Percentiles rank a stretch among this genome's conserved stretches.
phyloP scores from a whole-genome alignment of 2,797 vertebrate genomes.

The Balearica regulorum region DNA sequence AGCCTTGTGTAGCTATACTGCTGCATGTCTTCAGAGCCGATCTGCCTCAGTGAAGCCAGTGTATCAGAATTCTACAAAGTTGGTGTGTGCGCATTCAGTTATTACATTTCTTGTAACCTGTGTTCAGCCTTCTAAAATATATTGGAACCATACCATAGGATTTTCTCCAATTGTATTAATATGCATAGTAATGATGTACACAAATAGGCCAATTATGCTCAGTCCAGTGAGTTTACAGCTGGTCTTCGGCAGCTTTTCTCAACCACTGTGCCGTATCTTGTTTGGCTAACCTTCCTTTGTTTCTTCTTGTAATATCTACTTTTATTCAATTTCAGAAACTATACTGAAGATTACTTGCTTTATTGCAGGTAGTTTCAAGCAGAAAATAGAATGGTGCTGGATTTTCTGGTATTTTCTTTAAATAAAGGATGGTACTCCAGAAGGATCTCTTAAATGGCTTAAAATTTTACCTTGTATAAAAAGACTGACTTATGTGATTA shows the following conservation, averaged over 20 bases:
- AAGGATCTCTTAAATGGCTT: neutral
- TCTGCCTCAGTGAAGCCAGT: neutral
- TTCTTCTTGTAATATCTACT: neutral
- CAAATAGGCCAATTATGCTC: constrained; percentile 26
- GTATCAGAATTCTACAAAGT: neutral
- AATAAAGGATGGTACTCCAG: neutral
- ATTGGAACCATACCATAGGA: neutral
- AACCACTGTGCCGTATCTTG: neutral
- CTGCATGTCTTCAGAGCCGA: neutral
- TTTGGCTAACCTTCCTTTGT: neutral
- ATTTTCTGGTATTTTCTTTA: neutral
- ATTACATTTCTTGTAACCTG: neutral
- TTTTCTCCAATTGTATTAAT: constrained; percentile 3
- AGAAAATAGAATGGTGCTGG: neutral
- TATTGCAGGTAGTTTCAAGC: neutral
- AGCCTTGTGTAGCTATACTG: neutral
- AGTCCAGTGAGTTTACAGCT: constrained; percentile 7
- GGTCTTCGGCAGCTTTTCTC: neutral
- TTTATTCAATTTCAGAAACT: neutral
- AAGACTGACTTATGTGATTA: neutral
- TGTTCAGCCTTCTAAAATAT: neutral
- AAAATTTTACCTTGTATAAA: neutral
- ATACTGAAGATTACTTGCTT: neutral
- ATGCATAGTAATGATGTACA: neutral
- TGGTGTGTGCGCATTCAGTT: neutral